Evolutionary conservation across 2,113 vertebrate genomes (phyloP).

Genomic region (Okapia johnstoni): DNA sequence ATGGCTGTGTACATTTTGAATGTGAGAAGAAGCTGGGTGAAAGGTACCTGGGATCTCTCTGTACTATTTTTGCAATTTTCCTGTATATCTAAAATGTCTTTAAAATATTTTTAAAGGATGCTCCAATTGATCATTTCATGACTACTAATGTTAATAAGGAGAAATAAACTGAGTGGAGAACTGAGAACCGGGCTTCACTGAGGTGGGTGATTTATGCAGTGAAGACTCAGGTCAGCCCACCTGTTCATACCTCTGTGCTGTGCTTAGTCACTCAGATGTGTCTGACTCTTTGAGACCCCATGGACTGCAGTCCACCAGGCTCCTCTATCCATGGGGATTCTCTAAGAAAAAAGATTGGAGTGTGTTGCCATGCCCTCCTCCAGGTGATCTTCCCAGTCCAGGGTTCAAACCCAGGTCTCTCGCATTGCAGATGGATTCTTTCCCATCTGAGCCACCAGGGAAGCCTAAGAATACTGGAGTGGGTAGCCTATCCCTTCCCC

Average conservation of each 20-base stretch:
- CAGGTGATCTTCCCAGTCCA: not conserved
- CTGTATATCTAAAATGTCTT: not conserved
- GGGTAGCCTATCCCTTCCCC: not conserved
- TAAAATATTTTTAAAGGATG: not conserved
- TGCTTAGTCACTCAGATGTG: not conserved
- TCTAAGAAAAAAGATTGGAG: not conserved
- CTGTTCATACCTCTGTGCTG: not conserved
- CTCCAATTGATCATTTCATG: not conserved
- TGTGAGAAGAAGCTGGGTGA: rapidly evolving
- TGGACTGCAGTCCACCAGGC: not conserved
- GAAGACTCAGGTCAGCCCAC: not conserved
- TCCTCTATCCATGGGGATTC: not conserved
- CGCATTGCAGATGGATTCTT: not conserved
- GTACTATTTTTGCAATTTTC: not conserved
- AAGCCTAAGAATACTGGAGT: not conserved
- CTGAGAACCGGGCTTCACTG: rapidly evolving
- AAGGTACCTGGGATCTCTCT: rapidly evolving
- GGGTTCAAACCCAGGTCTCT: not conserved
- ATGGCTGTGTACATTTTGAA: rapidly evolving
- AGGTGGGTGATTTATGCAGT: rapidly evolving
- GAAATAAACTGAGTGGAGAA: not conserved
- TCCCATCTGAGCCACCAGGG: not conserved
- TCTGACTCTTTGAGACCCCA: not conserved
- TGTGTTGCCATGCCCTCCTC: not conserved
- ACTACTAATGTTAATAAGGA: not conserved